Conservation (phyloP, 2,113 vertebrate species). For the Limanda limanda region DNA sequence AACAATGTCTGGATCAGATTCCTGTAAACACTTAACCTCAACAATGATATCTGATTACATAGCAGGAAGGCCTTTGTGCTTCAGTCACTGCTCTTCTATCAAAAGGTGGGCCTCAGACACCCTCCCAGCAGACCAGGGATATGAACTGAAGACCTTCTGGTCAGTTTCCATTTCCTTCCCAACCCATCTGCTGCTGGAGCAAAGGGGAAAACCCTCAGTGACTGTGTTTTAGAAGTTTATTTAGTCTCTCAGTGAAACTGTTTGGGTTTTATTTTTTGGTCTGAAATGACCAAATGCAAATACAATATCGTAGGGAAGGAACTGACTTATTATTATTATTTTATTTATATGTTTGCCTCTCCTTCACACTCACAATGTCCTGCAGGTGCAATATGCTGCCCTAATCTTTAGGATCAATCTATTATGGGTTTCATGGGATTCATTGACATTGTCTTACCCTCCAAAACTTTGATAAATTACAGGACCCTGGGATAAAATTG, state of each 20-base stretch:
- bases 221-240: neutral
- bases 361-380: no score
- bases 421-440: no score
- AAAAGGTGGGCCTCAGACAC: conserved; percentile 16
- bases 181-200: conserved; percentile 2
- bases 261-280: neutral
- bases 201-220: neutral
- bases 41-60: conserved; percentile 34
- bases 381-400: no score
- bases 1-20: conserved; percentile 52
- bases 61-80: conserved; percentile 14
- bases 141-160: conserved; percentile 18
- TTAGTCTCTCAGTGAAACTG: neutral
- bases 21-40: conserved; percentile 55
- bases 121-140: conserved; percentile 14
- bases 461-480: no score
- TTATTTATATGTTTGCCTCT: no score
- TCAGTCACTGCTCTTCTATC: conserved; percentile 8
- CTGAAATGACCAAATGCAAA: neutral
- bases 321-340: neutral
- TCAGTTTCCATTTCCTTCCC: conserved; percentile 9
- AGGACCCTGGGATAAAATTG: no score
- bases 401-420: no score
- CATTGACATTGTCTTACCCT: no score
- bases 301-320: neutral